These are phyloP conservation scores for Corydoras maculifer DNA, from an alignment of 2,113 vertebrate species.

Conservation along the genomic window DNA sequence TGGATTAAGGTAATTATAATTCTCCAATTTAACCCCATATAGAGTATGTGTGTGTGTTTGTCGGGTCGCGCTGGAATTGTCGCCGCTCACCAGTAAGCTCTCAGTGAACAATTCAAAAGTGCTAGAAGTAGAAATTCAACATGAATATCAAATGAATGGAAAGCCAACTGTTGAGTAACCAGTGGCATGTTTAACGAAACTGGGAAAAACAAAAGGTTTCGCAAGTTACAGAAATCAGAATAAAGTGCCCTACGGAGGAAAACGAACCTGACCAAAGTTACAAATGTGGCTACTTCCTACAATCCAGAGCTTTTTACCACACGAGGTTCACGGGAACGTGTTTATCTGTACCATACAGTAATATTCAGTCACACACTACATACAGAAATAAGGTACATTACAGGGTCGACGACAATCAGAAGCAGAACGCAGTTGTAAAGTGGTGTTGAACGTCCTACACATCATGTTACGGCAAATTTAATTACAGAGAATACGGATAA, in stretches of 20 bases:
- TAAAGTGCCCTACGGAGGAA: too few species aligned
- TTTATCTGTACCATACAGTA: slow-evolving; percentile 24
- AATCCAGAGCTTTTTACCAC: slow-evolving; percentile 13
- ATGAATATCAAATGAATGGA: slow-evolving; percentile 11
- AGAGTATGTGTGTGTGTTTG: neutral
- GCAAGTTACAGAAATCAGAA: too few species aligned
- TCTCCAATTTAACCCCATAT: too few species aligned
- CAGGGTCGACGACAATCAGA: slow-evolving; percentile 54
- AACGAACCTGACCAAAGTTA: neutral
- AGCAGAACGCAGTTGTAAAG: slow-evolving; percentile 21
- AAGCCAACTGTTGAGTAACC: neutral
- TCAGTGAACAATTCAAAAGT: slow-evolving; percentile 31
- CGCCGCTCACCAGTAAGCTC: slow-evolving; percentile 41
- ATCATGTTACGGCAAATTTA: neutral
- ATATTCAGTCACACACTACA: slow-evolving; percentile 37
- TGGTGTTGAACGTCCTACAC: neutral
- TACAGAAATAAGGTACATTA: slow-evolving; percentile 53
- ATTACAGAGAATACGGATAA: neutral
- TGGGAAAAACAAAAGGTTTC: too few species aligned
- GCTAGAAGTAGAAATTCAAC: slow-evolving; percentile 9
- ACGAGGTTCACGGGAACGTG: neutral
- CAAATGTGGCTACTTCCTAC: slow-evolving; percentile 15
- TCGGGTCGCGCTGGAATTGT: slow-evolving; percentile 13
- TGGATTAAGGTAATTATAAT: too few species aligned
- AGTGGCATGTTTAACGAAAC: too few species aligned